phyloP scores from a whole-genome alignment of 2,113 vertebrate genomes.

The Toxostoma redivivum region DNA sequence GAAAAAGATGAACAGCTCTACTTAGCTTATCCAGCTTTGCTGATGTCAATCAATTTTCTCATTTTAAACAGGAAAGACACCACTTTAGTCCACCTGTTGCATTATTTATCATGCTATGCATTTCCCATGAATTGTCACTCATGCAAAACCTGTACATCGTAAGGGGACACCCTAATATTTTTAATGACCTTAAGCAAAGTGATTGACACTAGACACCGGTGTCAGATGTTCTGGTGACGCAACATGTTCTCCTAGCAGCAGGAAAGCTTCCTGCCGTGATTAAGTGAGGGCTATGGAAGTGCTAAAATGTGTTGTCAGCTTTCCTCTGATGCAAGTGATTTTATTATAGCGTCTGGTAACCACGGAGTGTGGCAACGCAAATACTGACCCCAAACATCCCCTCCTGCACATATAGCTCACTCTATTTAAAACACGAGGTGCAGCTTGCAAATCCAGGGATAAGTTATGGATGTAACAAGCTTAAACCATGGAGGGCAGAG shows the following conservation, averaged over 20 bases:
- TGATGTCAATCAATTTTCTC: conserved; percentile 56
- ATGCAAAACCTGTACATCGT: conserved; percentile 72
- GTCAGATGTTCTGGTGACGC: conserved; percentile 84
- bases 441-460: conserved; percentile 23
- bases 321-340: conserved; percentile 91
- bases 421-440: conserved; percentile 55
- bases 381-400: conserved; percentile 82
- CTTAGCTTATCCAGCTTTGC: not conserved
- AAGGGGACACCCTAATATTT: conserved; percentile 80
- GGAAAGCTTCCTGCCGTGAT: conserved; percentile 76
- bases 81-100: conserved; percentile 82
- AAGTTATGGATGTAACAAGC: conserved; percentile 16
- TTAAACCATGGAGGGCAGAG: not conserved
- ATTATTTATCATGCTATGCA: conserved; percentile 79
- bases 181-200: conserved; percentile 82
- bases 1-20: not conserved
- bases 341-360: conserved; percentile 90
- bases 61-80: conserved; percentile 62
- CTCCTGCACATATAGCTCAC: conserved; percentile 35
- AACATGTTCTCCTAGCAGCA: conserved; percentile 76
- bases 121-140: conserved; percentile 73
- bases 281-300: conserved; percentile 82
- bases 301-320: conserved; percentile 86
- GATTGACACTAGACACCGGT: conserved; percentile 82
- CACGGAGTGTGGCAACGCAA: conserved; percentile 82